Conservation (phyloP, 2,888 invertebrate species). For the Choreutis nemorana region DNA sequence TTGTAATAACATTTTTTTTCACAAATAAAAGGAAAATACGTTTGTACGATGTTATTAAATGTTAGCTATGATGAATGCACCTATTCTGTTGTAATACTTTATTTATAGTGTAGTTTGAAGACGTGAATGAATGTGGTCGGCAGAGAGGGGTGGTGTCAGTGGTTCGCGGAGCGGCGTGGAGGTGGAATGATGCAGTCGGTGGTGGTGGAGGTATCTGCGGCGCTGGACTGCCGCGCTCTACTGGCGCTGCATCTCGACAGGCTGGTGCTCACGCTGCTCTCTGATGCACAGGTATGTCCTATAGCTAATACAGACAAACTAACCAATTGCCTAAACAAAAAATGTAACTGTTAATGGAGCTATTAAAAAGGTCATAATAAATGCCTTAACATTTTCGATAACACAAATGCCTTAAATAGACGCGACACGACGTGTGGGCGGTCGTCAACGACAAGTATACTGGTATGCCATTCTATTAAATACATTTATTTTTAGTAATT, state of each 20-base stretch:
- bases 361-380: no score
- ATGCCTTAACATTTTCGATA: no score
- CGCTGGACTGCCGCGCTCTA: constrained; percentile 25
- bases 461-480: constrained; percentile 19
- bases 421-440: constrained; percentile 30
- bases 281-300: constrained; percentile 25
- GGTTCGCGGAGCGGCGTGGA: constrained; percentile 15
- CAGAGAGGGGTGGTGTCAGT: constrained; percentile 9
- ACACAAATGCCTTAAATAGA: no score
- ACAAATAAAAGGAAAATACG: no score
- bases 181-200: constrained; percentile 21
- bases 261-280: constrained; percentile 19
- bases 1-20: no score
- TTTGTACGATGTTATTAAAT: no score
- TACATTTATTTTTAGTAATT: no score
- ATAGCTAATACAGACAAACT: no score
- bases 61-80: no score
- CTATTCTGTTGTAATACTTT: not conserved
- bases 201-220: constrained; percentile 24
- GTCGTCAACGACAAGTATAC: constrained; percentile 14
- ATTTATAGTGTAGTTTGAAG: not conserved
- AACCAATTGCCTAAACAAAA: no score
- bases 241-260: constrained; percentile 34
- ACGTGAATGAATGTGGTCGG: not conserved
- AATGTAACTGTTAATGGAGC: no score